Conservation (phyloP, 2,797 vertebrate genomes). For the Arremon brunneinucha region DNA sequence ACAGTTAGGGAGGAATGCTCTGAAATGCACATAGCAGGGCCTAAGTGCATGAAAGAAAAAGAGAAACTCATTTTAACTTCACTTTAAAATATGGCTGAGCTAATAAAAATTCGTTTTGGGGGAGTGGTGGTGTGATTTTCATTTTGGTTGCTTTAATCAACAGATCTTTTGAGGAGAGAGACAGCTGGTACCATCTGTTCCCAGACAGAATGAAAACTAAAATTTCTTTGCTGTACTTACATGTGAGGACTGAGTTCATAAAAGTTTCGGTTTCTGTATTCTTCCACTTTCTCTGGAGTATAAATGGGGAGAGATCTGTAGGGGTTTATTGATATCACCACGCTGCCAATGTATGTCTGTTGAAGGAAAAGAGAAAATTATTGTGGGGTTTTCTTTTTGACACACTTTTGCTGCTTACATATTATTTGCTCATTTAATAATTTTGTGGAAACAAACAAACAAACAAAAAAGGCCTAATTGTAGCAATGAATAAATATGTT, state of each 20-base stretch:
- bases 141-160: background rate
- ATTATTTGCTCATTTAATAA: background rate
- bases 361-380: constrained; percentile 10
- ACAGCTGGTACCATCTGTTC: constrained; percentile 71
- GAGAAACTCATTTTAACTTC: background rate
- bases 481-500: background rate
- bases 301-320: constrained; percentile 92
- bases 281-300: constrained; percentile 96
- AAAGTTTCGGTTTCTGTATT: constrained; percentile 98
- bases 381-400: background rate
- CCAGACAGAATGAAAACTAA: background rate
- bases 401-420: background rate
- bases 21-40: background rate
- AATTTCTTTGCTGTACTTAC: constrained; percentile 82
- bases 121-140: background rate
- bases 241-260: constrained; percentile 99
- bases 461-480: background rate
- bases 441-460: background rate
- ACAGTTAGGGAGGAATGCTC: background rate
- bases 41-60: background rate
- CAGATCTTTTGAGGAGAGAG: constrained; percentile 3
- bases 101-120: background rate
- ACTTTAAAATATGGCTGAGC: constrained; percentile 3
- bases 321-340: constrained; percentile 98
- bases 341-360: constrained; percentile 98